Percentiles rank a stretch among this genome's conserved stretches.
Evolutionary conservation across 2,113 vertebrate species (phyloP).

Genomic region (Sapajus apella): DNA sequence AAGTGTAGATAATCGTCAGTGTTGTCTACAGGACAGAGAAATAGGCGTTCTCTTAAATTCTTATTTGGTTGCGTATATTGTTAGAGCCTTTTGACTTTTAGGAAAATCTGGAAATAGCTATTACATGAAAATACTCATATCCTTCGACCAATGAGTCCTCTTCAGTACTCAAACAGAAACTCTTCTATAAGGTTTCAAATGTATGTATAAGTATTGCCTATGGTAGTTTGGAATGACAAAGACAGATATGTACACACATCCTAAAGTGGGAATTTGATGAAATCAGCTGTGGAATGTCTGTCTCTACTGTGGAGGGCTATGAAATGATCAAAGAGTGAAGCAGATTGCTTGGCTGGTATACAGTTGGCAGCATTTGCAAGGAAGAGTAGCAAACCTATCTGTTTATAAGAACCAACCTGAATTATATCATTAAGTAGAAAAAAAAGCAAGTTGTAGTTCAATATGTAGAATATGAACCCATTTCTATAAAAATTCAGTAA

Average conservation of each 20-base stretch:
- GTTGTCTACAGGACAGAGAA: background rate
- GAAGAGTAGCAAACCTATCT: background rate
- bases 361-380: background rate
- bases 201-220: background rate
- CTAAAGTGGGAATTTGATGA: background rate
- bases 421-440: background rate
- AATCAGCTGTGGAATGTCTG: background rate
- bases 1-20: constrained; percentile 1
- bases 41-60: background rate
- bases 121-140: background rate
- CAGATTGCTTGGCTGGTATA: background rate
- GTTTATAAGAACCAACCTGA: constrained; percentile 11
- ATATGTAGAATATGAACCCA: background rate
- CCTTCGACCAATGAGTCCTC: background rate
- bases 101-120: constrained; percentile 17
- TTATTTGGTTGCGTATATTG: background rate
- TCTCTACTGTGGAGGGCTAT: background rate
- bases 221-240: background rate
- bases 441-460: background rate
- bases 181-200: background rate
- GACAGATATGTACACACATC: background rate
- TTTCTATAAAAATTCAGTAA: constrained; percentile 22
- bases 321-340: background rate
- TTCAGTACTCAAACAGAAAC: background rate
- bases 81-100: background rate